Evolutionary conservation across 1,140 invertebrate species (phyloP).

Genomic region (Cotesia glomerata): DNA sequence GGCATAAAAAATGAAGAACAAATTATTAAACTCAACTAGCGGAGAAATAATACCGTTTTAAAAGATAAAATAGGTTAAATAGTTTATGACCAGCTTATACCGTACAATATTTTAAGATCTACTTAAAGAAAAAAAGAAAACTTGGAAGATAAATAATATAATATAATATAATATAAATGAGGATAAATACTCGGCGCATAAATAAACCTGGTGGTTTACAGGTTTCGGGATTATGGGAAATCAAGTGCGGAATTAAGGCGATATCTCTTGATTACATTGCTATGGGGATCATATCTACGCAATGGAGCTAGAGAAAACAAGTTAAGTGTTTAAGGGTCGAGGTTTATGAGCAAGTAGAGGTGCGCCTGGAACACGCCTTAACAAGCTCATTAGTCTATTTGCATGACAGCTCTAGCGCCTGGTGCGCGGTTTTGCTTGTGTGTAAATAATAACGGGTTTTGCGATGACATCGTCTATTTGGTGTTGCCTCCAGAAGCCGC

Average conservation of each 20-base stretch:
- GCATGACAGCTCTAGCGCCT: conserved; percentile 42
- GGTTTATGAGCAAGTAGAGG: conserved; percentile 16
- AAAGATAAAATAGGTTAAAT: too few species aligned
- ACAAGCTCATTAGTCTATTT: conserved; percentile 55
- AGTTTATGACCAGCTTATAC: too few species aligned
- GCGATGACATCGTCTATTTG: conserved; percentile 30
- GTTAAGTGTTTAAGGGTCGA: background rate
- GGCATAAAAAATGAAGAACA: too few species aligned
- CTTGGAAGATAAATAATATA: too few species aligned
- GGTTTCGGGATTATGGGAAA: too few species aligned
- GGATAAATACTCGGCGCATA: too few species aligned
- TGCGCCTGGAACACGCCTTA: conserved; percentile 47
- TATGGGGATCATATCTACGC: background rate
- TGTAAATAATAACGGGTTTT: conserved; percentile 42
- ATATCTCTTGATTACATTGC: background rate
- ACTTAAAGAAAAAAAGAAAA: too few species aligned
- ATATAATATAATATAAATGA: too few species aligned
- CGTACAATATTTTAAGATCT: too few species aligned
- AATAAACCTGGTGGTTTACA: too few species aligned
- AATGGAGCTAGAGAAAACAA: background rate
- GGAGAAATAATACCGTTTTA: too few species aligned
- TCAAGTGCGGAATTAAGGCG: background rate
- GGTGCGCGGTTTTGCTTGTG: conserved; percentile 28
- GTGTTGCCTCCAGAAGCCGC: conserved; percentile 18
- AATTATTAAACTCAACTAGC: too few species aligned